phyloP scores from a whole-genome alignment of 2,113 vertebrate species.

The Trochalopteron elliotii region DNA sequence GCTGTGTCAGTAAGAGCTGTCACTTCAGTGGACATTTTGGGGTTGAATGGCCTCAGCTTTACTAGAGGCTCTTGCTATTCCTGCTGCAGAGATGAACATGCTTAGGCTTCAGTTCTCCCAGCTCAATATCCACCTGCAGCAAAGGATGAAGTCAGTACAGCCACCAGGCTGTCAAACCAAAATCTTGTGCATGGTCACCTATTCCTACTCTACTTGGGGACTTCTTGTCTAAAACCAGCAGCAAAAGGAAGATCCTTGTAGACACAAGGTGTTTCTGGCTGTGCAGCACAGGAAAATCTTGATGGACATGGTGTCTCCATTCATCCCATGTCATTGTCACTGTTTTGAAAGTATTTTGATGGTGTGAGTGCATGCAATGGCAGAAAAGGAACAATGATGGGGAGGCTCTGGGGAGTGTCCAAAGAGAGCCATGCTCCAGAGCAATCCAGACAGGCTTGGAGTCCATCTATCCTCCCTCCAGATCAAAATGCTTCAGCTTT shows the following conservation, averaged over 20 bases:
- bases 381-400: background rate
- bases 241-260: background rate
- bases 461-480: background rate
- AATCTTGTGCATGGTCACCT: background rate
- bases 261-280: background rate
- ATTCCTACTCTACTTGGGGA: background rate
- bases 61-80: background rate
- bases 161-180: background rate
- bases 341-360: background rate
- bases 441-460: background rate
- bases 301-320: accelerated
- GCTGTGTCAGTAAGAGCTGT: background rate
- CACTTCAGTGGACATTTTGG: background rate
- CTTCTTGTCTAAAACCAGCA: background rate
- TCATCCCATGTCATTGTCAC: background rate
- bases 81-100: background rate
- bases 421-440: accelerated
- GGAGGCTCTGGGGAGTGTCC: background rate
- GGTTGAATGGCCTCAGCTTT: background rate
- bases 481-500: background rate
- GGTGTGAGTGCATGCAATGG: background rate
- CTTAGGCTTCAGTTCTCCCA: background rate
- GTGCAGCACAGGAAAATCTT: background rate
- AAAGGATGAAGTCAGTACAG: background rate
- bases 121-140: background rate